Conservation (phyloP, 2,888 invertebrate genomes). For the Pemphredon lugubris region DNA sequence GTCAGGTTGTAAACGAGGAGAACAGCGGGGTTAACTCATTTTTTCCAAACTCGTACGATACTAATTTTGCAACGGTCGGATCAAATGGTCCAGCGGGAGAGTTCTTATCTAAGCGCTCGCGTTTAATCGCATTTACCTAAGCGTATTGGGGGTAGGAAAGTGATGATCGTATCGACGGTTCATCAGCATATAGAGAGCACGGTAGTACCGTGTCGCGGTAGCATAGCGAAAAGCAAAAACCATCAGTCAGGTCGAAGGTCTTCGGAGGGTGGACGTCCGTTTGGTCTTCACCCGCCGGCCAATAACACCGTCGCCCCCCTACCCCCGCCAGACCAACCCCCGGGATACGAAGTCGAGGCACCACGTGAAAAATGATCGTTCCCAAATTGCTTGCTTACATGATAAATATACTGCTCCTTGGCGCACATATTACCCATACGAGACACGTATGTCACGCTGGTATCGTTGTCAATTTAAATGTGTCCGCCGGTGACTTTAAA, state of each 20-base stretch:
- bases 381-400: conserved; percentile 81
- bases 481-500: conserved; percentile 6
- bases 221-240: conserved; percentile 66
- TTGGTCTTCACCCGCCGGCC: conserved; percentile 78
- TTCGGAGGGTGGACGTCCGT: conserved; percentile 77
- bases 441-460: conserved; percentile 46
- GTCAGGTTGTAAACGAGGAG: too few species aligned
- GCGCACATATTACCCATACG: conserved; percentile 58
- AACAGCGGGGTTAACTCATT: too few species aligned
- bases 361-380: conserved; percentile 80
- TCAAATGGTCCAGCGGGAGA: neutral
- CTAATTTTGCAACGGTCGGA: too few species aligned
- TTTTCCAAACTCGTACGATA: too few species aligned
- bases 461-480: conserved; percentile 33
- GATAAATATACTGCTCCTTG: conserved; percentile 78
- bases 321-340: conserved; percentile 52
- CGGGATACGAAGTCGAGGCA: conserved; percentile 73
- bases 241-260: conserved; percentile 76
- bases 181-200: conserved; percentile 73
- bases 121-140: conserved; percentile 27
- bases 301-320: conserved; percentile 73
- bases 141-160: conserved; percentile 14
- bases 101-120: neutral
- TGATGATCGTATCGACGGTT: conserved; percentile 59
- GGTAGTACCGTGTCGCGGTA: conserved; percentile 49